Evolutionary conservation across 2,113 vertebrate species (phyloP), one percentile per base, ranked within the genome.

Genomic region (Arvicanthis niloticus): DNA sequence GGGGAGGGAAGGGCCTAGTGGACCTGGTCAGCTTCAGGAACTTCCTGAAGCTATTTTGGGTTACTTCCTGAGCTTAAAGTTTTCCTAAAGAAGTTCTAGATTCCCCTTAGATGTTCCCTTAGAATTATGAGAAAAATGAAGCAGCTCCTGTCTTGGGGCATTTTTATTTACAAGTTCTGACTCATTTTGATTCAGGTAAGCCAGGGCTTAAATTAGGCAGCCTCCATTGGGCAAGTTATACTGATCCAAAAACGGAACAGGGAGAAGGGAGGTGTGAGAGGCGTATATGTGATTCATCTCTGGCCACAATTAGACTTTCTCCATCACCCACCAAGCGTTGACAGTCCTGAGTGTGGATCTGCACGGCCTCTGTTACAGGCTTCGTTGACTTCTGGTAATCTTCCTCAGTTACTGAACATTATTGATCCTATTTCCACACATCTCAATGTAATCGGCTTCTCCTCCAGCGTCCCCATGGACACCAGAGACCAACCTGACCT

Each of bases 361-460:
- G 53, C 70, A 42, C 1, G 4, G 75, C 56, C 87, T 72, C 89
- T 90, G 91, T 88, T 67, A 81, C 51, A 95, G 93, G 24, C 48
- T 81, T 42, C 40, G 60, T 93, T 92, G 96, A 94, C 89, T 97
- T 95, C 98, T 98, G 97, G 93, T 98, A 96, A 97, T 95, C 96
- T 95, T 96, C 87, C 88, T 94, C 87, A 91, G 97, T 93, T 96
- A 96, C 96, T 97, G 97, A 97, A 98, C 94, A 94, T 22, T 97
- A 98, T 98, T 5, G 97, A 98, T 98, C 89, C 85, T 24, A 6
- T 95, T 96, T 97, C 97, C 95, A 97, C 98, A 97, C 97, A 62
- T 97, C 89, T 93, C 94, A 45, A 12, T 34, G 82, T 91, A 96
- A 97, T 97, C 80, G 1, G 94, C 73, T 96, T 95, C 87, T 97